A percentile compares a stretch with the other conserved stretches of the same genome.
These are phyloP conservation scores for Synanthedon andrenaeformis DNA, from an alignment of 2,888 invertebrate genomes.

Conservation along the genomic window DNA sequence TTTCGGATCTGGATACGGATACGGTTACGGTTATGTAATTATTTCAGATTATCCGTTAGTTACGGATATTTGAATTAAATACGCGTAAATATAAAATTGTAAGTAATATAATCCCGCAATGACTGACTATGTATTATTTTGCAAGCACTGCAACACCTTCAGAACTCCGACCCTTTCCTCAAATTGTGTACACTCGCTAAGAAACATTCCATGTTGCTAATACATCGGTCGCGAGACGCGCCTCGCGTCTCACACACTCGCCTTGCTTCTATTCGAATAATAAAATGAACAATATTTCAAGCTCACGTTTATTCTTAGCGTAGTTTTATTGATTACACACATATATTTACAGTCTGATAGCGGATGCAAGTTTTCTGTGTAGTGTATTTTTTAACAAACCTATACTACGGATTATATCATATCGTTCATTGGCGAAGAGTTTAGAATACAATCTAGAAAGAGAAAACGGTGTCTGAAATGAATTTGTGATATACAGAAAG, in stretches of 20 bases:
- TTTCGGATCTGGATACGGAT: no score
- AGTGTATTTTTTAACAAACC: slow-evolving; percentile 49
- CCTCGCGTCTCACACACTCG: slow-evolving; percentile 11
- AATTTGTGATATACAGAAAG: no score
- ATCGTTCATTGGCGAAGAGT: slow-evolving; percentile 7
- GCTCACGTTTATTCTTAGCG: slow-evolving; percentile 56
- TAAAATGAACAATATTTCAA: slow-evolving; percentile 58
- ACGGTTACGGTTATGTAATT: no score
- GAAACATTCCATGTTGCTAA: slow-evolving; percentile 63
- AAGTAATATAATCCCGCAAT: no score
- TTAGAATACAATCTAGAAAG: no score
- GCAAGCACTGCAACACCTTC: no score
- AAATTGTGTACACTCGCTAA: slow-evolving; percentile 13
- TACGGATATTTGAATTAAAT: no score
- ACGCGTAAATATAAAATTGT: no score
- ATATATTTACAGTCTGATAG: slow-evolving; percentile 62
- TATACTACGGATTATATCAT: slow-evolving; percentile 56
- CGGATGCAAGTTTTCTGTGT: slow-evolving; percentile 69
- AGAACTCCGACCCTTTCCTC: no score
- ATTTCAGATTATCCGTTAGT: no score
- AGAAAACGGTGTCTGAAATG: no score
- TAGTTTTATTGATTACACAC: slow-evolving; percentile 57
- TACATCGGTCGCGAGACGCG: slow-evolving; percentile 19
- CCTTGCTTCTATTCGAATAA: slow-evolving; percentile 35
- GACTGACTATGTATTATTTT: no score